Percentiles rank a stretch among this genome's conserved stretches.
Evolutionary conservation across 2,888 invertebrate genomes (phyloP).

Genomic region (Electrophaes corylata): DNA sequence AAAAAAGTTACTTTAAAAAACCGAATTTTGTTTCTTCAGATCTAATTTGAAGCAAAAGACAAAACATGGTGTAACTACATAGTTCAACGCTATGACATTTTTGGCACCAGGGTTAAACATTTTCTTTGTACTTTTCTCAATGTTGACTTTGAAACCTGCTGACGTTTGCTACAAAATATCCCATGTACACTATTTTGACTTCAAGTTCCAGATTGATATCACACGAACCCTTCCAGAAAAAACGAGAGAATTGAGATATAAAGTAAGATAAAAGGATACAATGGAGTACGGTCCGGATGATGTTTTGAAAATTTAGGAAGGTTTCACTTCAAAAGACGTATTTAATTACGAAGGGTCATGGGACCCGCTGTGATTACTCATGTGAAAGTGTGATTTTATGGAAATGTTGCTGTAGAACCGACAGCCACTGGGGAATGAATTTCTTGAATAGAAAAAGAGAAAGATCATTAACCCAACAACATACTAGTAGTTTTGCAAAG

Average conservation of each 20-base stretch:
- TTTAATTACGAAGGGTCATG: conserved; percentile 39
- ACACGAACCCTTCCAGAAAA: conserved; percentile 38
- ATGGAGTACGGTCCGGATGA: conserved; percentile 43
- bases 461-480: too few species aligned
- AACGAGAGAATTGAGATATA: conserved; percentile 69
- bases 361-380: conserved; percentile 19
- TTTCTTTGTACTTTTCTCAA: too few species aligned
- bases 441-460: too few species aligned
- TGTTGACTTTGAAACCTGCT: too few species aligned
- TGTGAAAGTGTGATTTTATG: conserved; percentile 10
- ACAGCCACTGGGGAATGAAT: not conserved
- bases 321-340: conserved; percentile 43
- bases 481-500: too few species aligned
- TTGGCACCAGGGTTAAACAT: too few species aligned
- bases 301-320: conserved; percentile 52
- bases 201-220: conserved; percentile 56
- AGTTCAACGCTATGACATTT: too few species aligned
- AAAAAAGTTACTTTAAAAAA: too few species aligned
- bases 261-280: conserved; percentile 58
- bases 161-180: not conserved
- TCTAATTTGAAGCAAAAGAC: too few species aligned
- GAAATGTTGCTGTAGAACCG: not conserved
- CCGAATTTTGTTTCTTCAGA: too few species aligned
- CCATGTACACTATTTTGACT: not conserved
- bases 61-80: too few species aligned